phyloP scores from a whole-genome alignment of 2,797 vertebrate species.

The Perodicticus potto region DNA sequence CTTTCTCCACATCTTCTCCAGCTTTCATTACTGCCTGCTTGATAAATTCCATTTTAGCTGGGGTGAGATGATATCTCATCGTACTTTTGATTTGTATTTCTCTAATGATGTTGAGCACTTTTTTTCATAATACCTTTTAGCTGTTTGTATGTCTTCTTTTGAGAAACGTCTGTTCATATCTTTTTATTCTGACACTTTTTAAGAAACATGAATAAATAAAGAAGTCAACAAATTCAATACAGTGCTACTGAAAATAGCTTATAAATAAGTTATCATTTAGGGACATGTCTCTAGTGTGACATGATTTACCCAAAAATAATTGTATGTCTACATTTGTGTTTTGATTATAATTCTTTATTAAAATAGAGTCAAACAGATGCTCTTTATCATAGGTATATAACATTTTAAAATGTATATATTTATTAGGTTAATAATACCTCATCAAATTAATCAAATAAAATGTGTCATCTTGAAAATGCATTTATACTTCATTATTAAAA shows the following conservation, averaged over 20 bases:
- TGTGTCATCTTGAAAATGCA: background rate
- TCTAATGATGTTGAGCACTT: background rate
- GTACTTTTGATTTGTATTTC: background rate
- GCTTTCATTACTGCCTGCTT: background rate
- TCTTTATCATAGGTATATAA: background rate
- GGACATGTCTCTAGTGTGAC: background rate
- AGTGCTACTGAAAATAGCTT: background rate
- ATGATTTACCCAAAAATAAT: background rate
- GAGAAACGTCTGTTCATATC: background rate
- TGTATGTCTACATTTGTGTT: background rate
- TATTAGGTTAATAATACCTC: background rate
- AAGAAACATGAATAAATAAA: background rate
- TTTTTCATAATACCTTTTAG: background rate
- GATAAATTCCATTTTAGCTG: background rate
- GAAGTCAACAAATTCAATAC: conserved; percentile 32
- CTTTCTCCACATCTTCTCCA: background rate
- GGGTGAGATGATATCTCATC: background rate
- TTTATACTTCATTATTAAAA: background rate
- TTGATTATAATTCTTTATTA: background rate
- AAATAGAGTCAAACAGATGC: background rate
- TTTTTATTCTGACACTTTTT: background rate
- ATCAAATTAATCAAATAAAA: conserved; percentile 12
- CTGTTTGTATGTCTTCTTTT: background rate
- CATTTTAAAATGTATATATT: background rate
- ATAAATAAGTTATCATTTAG: background rate